Conservation (phyloP, 2,797 vertebrate genomes). For the Sphenodon punctatus region DNA sequence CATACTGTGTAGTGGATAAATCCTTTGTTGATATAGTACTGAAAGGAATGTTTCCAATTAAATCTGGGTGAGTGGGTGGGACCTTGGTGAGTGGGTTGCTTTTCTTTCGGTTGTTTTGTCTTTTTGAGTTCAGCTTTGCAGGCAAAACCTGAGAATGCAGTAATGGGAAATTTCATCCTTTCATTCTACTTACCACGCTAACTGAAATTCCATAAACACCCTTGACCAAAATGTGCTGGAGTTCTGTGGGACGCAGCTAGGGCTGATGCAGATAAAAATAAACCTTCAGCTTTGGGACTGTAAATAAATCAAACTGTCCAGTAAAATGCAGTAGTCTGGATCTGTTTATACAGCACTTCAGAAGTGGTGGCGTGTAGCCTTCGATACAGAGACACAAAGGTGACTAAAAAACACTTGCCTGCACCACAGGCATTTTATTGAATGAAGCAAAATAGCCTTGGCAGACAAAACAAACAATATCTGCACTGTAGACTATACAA, state of each 20-base stretch:
- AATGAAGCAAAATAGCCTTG: constrained; percentile 45
- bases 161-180: neutral
- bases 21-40: neutral
- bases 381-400: constrained; percentile 13
- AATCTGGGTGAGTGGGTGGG: neutral
- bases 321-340: neutral
- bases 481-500: neutral
- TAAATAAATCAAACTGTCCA: neutral
- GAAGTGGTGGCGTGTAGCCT: neutral
- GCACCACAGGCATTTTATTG: constrained; percentile 18
- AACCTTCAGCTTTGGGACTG: neutral
- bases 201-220: constrained; percentile 30
- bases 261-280: neutral
- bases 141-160: neutral
- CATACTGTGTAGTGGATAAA: neutral
- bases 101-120: neutral
- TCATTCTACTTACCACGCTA: constrained; percentile 1
- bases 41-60: constrained; percentile 16
- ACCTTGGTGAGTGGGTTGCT: neutral
- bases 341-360: constrained; percentile 26
- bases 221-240: neutral
- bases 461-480: constrained; percentile 50
- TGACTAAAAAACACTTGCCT: constrained; percentile 13
- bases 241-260: neutral
- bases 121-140: neutral